Conservation (phyloP, 2,797 vertebrate genomes). For the Rhinogobio ventralis region DNA sequence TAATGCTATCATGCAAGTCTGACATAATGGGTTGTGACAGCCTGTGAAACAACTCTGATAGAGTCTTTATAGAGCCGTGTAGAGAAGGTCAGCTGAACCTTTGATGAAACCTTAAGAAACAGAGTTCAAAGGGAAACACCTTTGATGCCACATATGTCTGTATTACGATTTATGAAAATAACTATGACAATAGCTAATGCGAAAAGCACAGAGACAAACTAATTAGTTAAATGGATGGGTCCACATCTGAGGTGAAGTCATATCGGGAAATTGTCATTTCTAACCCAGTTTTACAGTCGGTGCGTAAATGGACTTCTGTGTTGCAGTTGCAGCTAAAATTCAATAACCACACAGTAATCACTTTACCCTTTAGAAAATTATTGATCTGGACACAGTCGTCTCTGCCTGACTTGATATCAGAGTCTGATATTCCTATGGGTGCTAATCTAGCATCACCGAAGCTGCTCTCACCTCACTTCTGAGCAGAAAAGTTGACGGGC, state of each 20-base stretch:
- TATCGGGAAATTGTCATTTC: slow-evolving; percentile 59
- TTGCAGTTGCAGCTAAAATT: slow-evolving; percentile 60
- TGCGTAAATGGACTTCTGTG: slow-evolving; percentile 56
- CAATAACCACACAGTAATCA: slow-evolving; percentile 60
- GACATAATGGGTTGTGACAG: slow-evolving; percentile 42
- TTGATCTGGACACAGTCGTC: slow-evolving; percentile 58
- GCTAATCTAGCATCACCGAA: slow-evolving; percentile 27
- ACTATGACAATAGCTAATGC: slow-evolving; percentile 47
- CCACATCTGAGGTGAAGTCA: slow-evolving; percentile 35
- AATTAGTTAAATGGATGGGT: slow-evolving; percentile 62
- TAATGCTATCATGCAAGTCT: slow-evolving; percentile 24
- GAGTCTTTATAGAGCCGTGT: not conserved
- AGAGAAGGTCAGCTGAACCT: slow-evolving; percentile 31
- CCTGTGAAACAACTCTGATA: slow-evolving; percentile 32
- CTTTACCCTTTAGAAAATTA: slow-evolving; percentile 62
- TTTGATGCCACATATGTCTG: not conserved
- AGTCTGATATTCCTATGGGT: slow-evolving; percentile 50
- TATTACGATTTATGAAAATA: slow-evolving; percentile 20
- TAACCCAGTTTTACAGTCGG: slow-evolving; percentile 60
- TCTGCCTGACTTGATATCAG: slow-evolving; percentile 49
- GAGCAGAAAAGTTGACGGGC: slow-evolving; percentile 40
- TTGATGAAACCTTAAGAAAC: slow-evolving; percentile 19
- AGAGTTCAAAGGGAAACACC: slow-evolving; percentile 15
- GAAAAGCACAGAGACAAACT: slow-evolving; percentile 54
- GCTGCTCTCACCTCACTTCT: slow-evolving; percentile 28